These are phyloP conservation scores for Danio kyathit DNA, from an alignment of 2,797 vertebrate genomes.

Conservation along the genomic window DNA sequence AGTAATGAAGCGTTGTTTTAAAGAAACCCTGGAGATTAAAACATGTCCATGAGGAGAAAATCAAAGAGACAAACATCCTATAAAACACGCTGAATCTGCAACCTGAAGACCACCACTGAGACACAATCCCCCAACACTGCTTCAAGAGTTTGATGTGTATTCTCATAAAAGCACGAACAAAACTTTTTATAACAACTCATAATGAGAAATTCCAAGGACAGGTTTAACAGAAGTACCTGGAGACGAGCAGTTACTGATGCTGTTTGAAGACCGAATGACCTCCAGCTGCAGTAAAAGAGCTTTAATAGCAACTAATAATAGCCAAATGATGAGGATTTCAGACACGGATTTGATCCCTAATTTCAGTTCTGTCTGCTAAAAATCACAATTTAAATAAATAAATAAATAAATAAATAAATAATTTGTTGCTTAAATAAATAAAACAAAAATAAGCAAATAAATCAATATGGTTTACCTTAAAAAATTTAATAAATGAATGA, in stretches of 20 bases:
- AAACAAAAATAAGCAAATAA: too few relatives aligned
- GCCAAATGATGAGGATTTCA: not conserved
- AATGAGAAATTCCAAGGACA: not conserved
- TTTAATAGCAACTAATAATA: not conserved
- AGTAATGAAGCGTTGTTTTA: not conserved
- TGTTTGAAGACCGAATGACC: not conserved
- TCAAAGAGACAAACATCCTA: not conserved
- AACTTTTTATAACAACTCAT: not conserved
- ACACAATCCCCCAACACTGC: not conserved
- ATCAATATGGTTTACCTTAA: too few relatives aligned
- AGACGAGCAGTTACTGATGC: not conserved
- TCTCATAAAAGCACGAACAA: not conserved
- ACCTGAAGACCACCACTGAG: not conserved
- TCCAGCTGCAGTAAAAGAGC: not conserved
- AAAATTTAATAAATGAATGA: too few relatives aligned
- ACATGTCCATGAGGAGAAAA: not conserved
- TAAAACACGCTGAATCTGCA: not conserved
- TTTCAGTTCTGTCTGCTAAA: too few relatives aligned
- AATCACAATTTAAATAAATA: too few relatives aligned
- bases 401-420: too few relatives aligned
- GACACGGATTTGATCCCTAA: not conserved
- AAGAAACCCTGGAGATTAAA: not conserved
- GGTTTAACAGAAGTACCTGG: not conserved
- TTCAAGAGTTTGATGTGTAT: not conserved
- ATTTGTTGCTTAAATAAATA: too few relatives aligned